Base-by-base conservation (phyloP, 2,888 invertebrate species). In the Scaptomyza polygonia region DNA sequence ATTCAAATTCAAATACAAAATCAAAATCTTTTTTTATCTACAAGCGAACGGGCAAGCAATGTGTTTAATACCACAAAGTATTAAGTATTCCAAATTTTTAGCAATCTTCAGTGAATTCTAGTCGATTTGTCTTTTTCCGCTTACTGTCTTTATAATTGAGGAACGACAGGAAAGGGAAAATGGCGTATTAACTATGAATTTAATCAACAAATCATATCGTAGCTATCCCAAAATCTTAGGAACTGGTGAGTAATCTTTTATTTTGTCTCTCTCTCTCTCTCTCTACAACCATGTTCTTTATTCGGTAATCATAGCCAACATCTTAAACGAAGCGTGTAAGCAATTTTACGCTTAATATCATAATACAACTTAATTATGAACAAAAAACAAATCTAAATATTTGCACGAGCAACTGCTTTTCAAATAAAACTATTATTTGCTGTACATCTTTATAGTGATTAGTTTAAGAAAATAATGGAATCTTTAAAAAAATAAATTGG, bases 71-170 rank as follows among this genome's bases (percentile, higher is more conserved):
- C 29, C 30, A 45, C 11, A 36, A n/a, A 29, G 12, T 36, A 32
- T 2, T 21, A 21, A 21, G 21, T 21, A 21, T 21, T 21, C 48
- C 25, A 61, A 18, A 36, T 48, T 32, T 11, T 39, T 30, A 7
- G 32, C 34, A 27, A 12, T 30, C 64, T 51, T 58, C 18, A 32
- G 36, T 12, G 51, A 84, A 83, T 91, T 91, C 90, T 88, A 86
- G 91, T 91, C 89, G 90, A 91, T 91, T 90, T 92, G 92, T 92
- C 92, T 92, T 92, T 92, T 92, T 92, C 92, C 92, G 92, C 92
- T 92, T 92, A 91, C 92, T 92, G 92, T 87, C 91, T 91, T 91
- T 91, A 84, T 86, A 21, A 81, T 85, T 88, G 69, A 86, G 21
- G 87, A 90, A 86, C 91, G 91, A 90, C 92, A 91, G 91, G 90